Conservation (phyloP, 2,888 invertebrate species). For the Arrhopalites spinosus region DNA sequence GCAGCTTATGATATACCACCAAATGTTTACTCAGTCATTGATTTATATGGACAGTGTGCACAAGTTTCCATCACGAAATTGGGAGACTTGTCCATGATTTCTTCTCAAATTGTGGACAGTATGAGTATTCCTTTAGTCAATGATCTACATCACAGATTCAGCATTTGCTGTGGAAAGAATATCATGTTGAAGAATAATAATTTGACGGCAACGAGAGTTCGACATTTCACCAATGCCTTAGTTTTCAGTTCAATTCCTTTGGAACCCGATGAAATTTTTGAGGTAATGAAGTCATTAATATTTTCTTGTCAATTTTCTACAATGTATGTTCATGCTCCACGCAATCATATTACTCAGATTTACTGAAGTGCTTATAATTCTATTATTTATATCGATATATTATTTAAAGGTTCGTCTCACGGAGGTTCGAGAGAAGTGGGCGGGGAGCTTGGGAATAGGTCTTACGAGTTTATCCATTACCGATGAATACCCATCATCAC, state of each 20-base stretch:
- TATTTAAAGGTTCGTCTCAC: constrained; percentile 64
- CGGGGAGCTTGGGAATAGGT: constrained; percentile 79
- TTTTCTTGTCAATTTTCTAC: background rate
- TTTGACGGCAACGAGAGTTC: constrained; percentile 68
- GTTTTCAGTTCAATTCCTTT: constrained; percentile 76
- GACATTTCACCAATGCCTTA: constrained; percentile 67
- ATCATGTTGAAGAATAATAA: constrained; percentile 71
- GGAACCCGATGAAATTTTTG: constrained; percentile 76
- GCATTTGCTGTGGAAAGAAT: constrained; percentile 68
- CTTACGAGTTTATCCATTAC: constrained; percentile 67
- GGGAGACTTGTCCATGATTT: constrained; percentile 57
- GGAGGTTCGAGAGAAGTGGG: constrained; percentile 68
- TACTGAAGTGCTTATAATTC: background rate
- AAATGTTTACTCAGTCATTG: constrained; percentile 88
- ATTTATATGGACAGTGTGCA: constrained; percentile 79
- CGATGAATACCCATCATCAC: constrained; percentile 67
- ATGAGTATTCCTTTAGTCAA: constrained; percentile 61
- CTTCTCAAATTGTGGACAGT: constrained; percentile 57
- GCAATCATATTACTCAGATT: background rate
- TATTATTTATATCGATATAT: background rate
- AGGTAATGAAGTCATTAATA: constrained; percentile 65
- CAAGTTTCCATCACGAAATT: constrained; percentile 69
- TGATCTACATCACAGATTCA: constrained; percentile 62
- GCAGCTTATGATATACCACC: constrained; percentile 79
- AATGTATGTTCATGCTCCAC: background rate